Conservation (phyloP, 2,888 invertebrate species). For the Drosophila buzzatii region DNA sequence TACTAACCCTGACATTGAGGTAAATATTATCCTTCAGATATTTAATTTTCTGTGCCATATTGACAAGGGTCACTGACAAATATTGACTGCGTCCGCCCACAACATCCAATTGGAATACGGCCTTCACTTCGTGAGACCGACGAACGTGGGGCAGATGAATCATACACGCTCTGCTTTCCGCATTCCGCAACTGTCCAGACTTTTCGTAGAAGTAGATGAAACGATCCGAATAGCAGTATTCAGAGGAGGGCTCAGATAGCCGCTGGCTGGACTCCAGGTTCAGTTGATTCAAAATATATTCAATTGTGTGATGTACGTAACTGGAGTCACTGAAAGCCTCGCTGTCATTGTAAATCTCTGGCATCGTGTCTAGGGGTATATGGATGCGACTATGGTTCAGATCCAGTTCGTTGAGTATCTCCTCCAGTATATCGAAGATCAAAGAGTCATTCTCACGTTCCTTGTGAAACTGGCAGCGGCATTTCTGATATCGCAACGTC, state of each 20-base stretch:
- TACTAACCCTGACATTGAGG: slow-evolving; percentile 70
- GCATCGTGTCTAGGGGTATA: slow-evolving; percentile 24
- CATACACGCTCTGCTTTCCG: slow-evolving; percentile 42
- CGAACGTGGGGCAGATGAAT: slow-evolving; percentile 57
- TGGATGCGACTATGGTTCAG: slow-evolving; percentile 61
- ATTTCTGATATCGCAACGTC: slow-evolving; percentile 67
- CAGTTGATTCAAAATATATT: slow-evolving; percentile 56
- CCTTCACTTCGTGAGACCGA: slow-evolving; percentile 48
- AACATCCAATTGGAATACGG: slow-evolving; percentile 71
- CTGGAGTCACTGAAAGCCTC: slow-evolving; percentile 41
- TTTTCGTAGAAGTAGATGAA: slow-evolving; percentile 78
- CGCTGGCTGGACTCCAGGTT: slow-evolving; percentile 76
- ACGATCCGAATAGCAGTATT: slow-evolving; percentile 66
- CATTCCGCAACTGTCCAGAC: slow-evolving; percentile 50
- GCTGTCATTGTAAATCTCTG: background rate
- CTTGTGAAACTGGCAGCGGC: slow-evolving; percentile 60
- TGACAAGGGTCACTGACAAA: slow-evolving; percentile 72
- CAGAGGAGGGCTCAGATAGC: slow-evolving; percentile 68
- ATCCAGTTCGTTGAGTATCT: slow-evolving; percentile 74
- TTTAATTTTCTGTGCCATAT: slow-evolving; percentile 67
- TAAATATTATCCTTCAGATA: slow-evolving; percentile 73
- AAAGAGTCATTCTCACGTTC: slow-evolving; percentile 44
- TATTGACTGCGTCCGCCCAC: slow-evolving; percentile 67
- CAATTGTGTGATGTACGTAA: slow-evolving; percentile 54
- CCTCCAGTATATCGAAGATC: slow-evolving; percentile 65